A percentile compares a stretch with the other conserved stretches of the same genome.
Conservation (phyloP, 64 coral and sea anemone species). For the Acropora tenuis region DNA sequence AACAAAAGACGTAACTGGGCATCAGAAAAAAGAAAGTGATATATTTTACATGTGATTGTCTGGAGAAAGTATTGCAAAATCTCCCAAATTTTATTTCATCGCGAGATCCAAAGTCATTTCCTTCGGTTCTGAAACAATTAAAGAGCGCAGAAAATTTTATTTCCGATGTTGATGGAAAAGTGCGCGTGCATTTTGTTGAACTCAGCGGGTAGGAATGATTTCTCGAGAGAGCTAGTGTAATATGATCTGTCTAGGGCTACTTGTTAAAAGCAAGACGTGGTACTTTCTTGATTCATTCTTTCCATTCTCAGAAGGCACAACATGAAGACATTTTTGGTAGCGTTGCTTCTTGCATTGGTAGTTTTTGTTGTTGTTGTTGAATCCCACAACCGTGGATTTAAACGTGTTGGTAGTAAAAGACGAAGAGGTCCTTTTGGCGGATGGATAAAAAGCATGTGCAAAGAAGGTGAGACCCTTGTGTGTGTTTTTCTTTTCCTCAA, state of each 20-base stretch:
- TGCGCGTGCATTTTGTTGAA: too few species aligned
- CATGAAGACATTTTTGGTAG: neutral
- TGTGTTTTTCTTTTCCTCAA: neutral
- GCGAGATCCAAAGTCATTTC: too few species aligned
- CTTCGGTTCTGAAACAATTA: too few species aligned
- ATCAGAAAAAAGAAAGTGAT: too few species aligned
- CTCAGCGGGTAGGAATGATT: too few species aligned
- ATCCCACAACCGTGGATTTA: neutral
- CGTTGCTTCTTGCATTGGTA: neutral
- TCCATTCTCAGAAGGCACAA: neutral
- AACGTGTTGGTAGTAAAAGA: neutral
- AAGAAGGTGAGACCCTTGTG: neutral
- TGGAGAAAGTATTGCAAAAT: too few species aligned
- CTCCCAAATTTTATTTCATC: too few species aligned
- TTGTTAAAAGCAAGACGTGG: neutral
- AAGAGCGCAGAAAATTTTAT: too few species aligned
- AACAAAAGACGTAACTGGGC: too few species aligned
- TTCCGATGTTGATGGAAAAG: too few species aligned
- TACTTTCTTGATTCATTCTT: neutral
- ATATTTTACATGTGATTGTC: too few species aligned
- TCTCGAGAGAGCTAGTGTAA: neutral
- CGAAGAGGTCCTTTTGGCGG: too few species aligned
- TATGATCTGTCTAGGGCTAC: neutral
- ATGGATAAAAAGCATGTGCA: neutral
- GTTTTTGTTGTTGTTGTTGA: neutral